Conservation (phyloP, 2,888 invertebrate genomes). For the Drosophila ezoana region DNA sequence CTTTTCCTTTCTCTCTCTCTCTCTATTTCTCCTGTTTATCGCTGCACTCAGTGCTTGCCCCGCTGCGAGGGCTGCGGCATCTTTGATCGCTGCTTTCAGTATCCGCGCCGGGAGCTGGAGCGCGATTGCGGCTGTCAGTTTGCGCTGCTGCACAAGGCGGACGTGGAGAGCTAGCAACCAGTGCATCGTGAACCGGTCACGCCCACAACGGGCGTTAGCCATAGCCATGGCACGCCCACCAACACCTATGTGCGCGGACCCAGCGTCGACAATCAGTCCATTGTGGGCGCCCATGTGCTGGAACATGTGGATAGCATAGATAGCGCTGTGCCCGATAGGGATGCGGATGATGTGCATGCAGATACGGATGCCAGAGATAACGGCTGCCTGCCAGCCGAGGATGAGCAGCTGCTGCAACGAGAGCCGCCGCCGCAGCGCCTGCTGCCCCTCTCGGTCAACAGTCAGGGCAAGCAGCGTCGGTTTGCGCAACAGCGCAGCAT, state of each 20-base stretch:
- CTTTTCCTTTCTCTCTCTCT: constrained; percentile 20
- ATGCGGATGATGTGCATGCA: constrained; percentile 12
- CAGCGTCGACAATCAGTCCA: constrained; percentile 75
- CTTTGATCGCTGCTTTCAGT: constrained; percentile 95
- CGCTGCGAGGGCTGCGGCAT: constrained; percentile 93
- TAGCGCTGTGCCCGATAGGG: constrained; percentile 39
- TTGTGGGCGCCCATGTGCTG: constrained; percentile 56
- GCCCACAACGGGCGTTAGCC: constrained; percentile 31
- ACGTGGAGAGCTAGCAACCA: constrained; percentile 88
- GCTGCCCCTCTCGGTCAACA: constrained; percentile 56
- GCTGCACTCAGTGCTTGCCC: constrained; percentile 84
- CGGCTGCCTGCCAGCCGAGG: constrained; percentile 39
- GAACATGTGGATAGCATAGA: constrained; percentile 59
- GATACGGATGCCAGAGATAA: constrained; percentile 26
- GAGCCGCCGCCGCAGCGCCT: constrained; percentile 54
- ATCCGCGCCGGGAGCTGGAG: constrained; percentile 89
- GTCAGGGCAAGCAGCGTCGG: constrained; percentile 67
- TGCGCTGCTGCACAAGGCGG: constrained; percentile 94
- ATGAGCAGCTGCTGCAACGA: constrained; percentile 69
- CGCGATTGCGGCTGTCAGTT: constrained; percentile 96
- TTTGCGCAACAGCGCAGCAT: constrained; percentile 82
- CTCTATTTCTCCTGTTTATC: constrained; percentile 19
- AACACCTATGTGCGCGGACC: constrained; percentile 75
- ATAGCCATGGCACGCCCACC: constrained; percentile 76
- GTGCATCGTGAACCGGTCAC: constrained; percentile 70